Conservation (phyloP, 2,113 vertebrate species). For the Xyliphius kryptos region DNA sequence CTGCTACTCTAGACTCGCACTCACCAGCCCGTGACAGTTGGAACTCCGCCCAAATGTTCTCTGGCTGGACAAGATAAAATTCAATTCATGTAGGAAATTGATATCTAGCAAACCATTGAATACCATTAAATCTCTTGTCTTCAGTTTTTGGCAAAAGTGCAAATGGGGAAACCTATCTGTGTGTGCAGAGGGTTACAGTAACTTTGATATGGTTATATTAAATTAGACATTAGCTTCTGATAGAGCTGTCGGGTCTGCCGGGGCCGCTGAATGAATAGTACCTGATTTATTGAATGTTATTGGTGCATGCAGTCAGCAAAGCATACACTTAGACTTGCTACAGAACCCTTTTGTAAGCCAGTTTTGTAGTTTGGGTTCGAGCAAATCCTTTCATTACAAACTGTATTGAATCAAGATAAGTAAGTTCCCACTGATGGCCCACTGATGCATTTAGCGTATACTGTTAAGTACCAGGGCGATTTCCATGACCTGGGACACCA, state of each 20-base stretch:
- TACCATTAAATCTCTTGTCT: background rate
- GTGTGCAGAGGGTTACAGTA: slow-evolving; percentile 30
- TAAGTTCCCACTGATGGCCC: too few species aligned
- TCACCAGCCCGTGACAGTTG: slow-evolving; percentile 51
- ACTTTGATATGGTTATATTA: slow-evolving; percentile 53
- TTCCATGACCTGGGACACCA: too few species aligned
- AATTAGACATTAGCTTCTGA: slow-evolving; percentile 47
- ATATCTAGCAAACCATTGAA: slow-evolving; percentile 3
- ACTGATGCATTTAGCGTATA: too few species aligned
- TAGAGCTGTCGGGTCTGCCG: slow-evolving; percentile 38
- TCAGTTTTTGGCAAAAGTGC: background rate
- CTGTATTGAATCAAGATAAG: too few species aligned
- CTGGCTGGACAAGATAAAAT: slow-evolving; percentile 15
- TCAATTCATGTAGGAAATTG: background rate
- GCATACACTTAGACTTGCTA: slow-evolving; percentile 45
- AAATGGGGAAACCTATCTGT: slow-evolving; percentile 24
- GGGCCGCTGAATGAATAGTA: slow-evolving; percentile 38
- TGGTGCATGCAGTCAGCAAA: slow-evolving; percentile 38
- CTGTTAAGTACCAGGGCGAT: too few species aligned
- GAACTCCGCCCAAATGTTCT: slow-evolving; percentile 48
- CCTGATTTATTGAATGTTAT: slow-evolving; percentile 42
- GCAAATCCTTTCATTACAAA: too few species aligned
- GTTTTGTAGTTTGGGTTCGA: slow-evolving; percentile 28
- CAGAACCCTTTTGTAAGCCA: slow-evolving; percentile 7
- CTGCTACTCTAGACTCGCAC: slow-evolving; percentile 55